Conservation (phyloP, 2,797 vertebrate species). For the Steatocranus sp. region DNA sequence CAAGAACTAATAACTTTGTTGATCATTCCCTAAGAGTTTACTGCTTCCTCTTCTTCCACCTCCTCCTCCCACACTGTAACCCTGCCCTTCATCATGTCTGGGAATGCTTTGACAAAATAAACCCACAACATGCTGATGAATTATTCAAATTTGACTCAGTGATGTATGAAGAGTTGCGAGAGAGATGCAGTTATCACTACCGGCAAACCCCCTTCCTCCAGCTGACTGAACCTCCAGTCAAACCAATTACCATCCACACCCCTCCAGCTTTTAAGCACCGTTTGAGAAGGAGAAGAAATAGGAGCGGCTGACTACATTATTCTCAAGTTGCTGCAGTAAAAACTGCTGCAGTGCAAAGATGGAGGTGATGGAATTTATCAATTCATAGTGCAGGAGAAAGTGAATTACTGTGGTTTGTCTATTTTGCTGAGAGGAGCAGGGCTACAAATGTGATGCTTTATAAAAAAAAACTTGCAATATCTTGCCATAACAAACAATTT, state of each 20-base stretch:
- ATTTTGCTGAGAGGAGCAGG: not conserved
- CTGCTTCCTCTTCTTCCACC: conserved; percentile 24
- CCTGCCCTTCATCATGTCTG: conserved; percentile 39
- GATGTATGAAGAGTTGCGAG: conserved; percentile 64
- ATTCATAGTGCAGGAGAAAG: conserved; percentile 2
- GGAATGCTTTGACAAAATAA: conserved; percentile 68
- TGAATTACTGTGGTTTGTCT: conserved; percentile 37
- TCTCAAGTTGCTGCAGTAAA: conserved; percentile 18
- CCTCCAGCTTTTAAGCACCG: conserved; percentile 30
- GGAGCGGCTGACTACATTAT: conserved; percentile 23
- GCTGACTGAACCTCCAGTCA: conserved; percentile 52
- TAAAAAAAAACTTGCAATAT: not conserved
- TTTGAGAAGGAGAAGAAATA: conserved; percentile 21
- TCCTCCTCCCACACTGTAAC: conserved; percentile 28
- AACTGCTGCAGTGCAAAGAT: conserved; percentile 29
- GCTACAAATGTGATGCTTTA: not conserved
- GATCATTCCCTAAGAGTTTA: conserved; percentile 44
- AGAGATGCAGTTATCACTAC: conserved; percentile 46
- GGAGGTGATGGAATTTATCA: conserved; percentile 33
- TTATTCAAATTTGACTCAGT: conserved; percentile 72
- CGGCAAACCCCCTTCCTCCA: conserved; percentile 43
- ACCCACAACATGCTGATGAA: conserved; percentile 62
- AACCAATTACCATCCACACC: conserved; percentile 58
- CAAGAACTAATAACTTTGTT: conserved; percentile 56
- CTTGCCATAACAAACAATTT: not conserved